Evolutionary conservation across 2,888 invertebrate genomes (phyloP), one percentile per base, ranked within the genome.

Genomic region (Sinotaia quadrata): DNA sequence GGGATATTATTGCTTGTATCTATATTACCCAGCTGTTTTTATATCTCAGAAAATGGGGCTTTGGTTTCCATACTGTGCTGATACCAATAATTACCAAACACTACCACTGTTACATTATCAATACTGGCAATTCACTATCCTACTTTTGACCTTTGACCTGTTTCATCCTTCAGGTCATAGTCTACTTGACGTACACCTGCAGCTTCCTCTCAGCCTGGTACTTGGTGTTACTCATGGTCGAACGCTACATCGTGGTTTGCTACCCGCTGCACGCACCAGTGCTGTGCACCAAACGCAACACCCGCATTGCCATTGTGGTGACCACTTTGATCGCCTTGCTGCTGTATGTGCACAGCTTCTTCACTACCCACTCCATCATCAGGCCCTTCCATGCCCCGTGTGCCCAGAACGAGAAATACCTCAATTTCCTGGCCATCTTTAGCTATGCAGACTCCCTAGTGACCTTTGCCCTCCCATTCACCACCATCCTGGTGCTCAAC

Each of bases 181-280:
- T 83, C 21, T 85, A 81, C 73, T 68, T 80, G 33, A 78, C 80
- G 33, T 92, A 92, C 79, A 91, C 94, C 68, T 92, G 93, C 72
- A 93, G 93, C 83, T 93, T 93, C 83, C 89, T 93, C 67, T 94
- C 94, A 78, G 93, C 93, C 0, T 95, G 95, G 95, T 91, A 94
- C 74, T 94, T 95, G n/a, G 93, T 94, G 5, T 92, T 94, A 0
- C 95, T 95, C 84, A 95, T 95, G 1, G 91, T 94, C 2, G 95
- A 95, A 84, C 90, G 95, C 12, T 95, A 93, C 84, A 92, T 95
- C 4, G 95, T 94, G 0, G 94, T 95, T 1, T 89, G 92, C 75
- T 93, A 94, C 85, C 95, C 95, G 0, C 86, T 95, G 62, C 91
- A 91, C 54, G 77, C 81, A 15, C 77, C 79, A 0, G 61, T 73